phyloP scores from a whole-genome alignment of 2,888 invertebrate species.

The Chouioia cunea region DNA sequence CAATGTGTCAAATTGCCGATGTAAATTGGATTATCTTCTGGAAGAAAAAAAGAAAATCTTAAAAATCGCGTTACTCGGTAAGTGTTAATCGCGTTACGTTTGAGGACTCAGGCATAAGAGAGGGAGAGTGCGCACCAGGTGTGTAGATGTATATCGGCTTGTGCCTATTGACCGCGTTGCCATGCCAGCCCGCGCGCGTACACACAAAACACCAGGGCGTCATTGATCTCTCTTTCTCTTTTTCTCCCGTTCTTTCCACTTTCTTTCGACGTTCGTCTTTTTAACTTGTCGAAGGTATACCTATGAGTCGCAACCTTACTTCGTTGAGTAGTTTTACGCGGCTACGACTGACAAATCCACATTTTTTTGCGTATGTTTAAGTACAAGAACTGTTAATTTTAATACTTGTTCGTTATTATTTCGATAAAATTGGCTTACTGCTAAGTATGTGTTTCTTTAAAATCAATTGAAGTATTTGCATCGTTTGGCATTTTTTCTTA shows the following conservation, averaged over 20 bases:
- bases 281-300: too few species aligned
- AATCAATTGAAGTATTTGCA: too few species aligned
- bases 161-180: conserved; percentile 64
- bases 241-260: background rate
- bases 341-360: too few species aligned
- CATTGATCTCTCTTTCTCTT: conserved; percentile 17
- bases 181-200: conserved; percentile 67
- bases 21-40: conserved; percentile 1
- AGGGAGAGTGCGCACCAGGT: conserved; percentile 5
- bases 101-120: background rate
- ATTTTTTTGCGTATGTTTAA: too few species aligned
- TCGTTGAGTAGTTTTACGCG: too few species aligned
- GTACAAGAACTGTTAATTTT: too few species aligned
- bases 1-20: too few species aligned
- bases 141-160: conserved; percentile 28
- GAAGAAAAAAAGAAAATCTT: background rate
- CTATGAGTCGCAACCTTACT: too few species aligned
- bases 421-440: background rate
- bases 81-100: conserved; percentile 28
- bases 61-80: background rate
- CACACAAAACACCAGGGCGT: conserved; percentile 49
- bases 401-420: too few species aligned
- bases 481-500: too few species aligned
- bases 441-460: background rate
- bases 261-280: background rate